Conservation (phyloP, 2,113 vertebrate genomes). For the Pteronura brasiliensis region DNA sequence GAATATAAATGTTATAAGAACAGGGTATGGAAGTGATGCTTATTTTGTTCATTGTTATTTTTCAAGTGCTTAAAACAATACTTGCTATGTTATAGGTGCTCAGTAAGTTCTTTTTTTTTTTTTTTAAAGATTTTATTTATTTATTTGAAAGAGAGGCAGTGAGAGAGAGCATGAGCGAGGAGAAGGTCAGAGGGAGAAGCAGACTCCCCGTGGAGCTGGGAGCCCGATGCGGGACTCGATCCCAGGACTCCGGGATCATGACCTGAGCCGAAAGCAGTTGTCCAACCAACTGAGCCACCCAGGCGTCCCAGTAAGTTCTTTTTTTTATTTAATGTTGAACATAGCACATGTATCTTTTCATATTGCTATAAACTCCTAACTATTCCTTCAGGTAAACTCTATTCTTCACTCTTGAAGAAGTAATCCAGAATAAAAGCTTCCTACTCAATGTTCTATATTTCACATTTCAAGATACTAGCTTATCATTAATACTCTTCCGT, state of each 20-base stretch:
- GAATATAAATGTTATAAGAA: background rate
- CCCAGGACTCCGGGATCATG: no score
- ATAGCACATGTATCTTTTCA: background rate
- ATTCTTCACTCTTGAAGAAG: background rate
- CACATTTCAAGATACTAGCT: background rate
- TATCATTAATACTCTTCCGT: background rate
- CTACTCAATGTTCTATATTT: background rate
- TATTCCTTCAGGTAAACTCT: background rate
- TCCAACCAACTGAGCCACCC: no score
- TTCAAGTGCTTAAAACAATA: background rate
- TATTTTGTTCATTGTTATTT: background rate
- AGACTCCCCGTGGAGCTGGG: no score
- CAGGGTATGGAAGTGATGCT: background rate
- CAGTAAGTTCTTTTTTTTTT: background rate
- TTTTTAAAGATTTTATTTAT: no score
- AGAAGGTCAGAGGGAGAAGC: no score
- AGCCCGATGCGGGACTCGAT: no score
- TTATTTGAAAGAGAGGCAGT: no score
- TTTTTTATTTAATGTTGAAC: background rate
- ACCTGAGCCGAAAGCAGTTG: no score
- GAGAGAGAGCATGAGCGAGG: no score
- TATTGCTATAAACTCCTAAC: background rate
- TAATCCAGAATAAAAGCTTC: background rate
- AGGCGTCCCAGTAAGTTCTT: background rate
- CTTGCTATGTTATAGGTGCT: background rate